Base-by-base conservation (phyloP, 2,888 invertebrate genomes). In the Trichogramma evanescens region DNA sequence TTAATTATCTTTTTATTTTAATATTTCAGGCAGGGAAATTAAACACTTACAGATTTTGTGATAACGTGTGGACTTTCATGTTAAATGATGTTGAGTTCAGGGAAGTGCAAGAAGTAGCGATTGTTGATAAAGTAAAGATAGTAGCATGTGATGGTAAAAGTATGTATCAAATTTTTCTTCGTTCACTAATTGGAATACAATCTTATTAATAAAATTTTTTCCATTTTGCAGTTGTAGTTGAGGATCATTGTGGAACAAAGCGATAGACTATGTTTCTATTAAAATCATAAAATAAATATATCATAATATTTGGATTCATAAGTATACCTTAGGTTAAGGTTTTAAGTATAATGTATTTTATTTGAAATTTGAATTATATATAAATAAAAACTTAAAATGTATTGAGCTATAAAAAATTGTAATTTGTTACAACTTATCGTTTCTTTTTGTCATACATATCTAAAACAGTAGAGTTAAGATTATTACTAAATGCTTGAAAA, bases 11-110 rank as follows among this genome's bases (percentile, higher is more conserved):
- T 52, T 43, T 42, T 41, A 48, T 48, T 58, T 41, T 38, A 48
- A 26, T 49, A 46, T 70, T 70, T 42, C 55, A 77, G 77, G 90
- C 91, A 66, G 89, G 88, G 57, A 91, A 89, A 82, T 77, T 91
- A 67, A 91, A 90, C 70, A 91, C 90, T 0, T 91, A 83, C 83
- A 90, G 99, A 73, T 99, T 99, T 81, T 99, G 99, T 83, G 99
- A 99, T 82, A 99, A 99, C 81, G 99, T 99, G 2, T 99, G 99
- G 99, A 99, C 99, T 5, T 95, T 99, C 74, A 94, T 99, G 86
- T 83, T 99, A 70, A 95, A 95, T 74, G 93, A 97, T 80, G 97
- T 97, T 6, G 97, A 98, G 78, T 97, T 98, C 75, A 84, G 94
- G 68, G 97, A 98, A 79, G 91, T 94, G 0, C 93, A 94, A 74